Conservation (phyloP, 2,113 vertebrate species). For the Trogon melanurus region DNA sequence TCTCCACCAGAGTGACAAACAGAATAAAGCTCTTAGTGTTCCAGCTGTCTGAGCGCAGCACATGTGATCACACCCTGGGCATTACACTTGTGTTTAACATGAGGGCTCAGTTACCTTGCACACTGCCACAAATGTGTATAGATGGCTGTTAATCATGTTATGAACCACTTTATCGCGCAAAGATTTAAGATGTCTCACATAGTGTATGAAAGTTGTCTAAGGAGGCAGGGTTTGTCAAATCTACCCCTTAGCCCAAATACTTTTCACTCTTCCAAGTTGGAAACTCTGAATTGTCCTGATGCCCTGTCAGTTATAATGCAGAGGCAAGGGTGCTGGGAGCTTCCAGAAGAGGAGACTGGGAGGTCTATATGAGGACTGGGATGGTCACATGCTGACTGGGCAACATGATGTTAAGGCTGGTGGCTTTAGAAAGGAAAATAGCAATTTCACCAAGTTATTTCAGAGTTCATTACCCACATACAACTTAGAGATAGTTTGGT, state of each 20-base stretch:
- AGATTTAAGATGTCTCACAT: neutral
- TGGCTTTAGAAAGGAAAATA: neutral
- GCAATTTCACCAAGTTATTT: neutral
- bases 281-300: neutral
- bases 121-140: fast-evolving
- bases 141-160: neutral
- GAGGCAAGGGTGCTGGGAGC: neutral
- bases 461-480: neutral
- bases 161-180: neutral
- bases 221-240: neutral
- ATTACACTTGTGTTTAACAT: neutral
- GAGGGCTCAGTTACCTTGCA: neutral
- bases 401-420: neutral
- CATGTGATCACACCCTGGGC: neutral
- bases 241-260: neutral
- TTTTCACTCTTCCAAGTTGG: neutral
- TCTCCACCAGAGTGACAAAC: neutral
- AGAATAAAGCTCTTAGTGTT: neutral
- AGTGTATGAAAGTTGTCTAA: neutral
- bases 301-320: neutral
- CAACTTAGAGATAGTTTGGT: neutral
- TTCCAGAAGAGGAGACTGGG: neutral
- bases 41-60: neutral
- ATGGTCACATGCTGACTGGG: fast-evolving
- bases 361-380: neutral